Evolutionary conservation across 2,797 vertebrate species (phyloP), one percentile per base, ranked within the genome.

Genomic region (Phoxinus dragarum): DNA sequence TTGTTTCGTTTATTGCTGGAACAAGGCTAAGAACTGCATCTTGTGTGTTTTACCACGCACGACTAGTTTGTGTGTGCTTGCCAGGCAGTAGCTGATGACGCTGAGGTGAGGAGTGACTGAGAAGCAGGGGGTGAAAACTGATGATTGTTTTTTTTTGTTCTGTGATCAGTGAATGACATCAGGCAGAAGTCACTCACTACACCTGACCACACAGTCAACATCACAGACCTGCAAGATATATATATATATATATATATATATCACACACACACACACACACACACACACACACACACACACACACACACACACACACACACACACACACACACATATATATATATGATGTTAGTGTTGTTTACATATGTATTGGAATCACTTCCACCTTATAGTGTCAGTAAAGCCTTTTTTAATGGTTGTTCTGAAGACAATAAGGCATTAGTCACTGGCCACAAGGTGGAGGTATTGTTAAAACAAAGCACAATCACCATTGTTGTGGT

Each of bases 391-490:
- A 52, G 36, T 61, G 17, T 31, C 44, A 69, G 36, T 68, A 54
- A 52, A 52, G 31, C 21, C 11, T 80, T 21, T 36, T 49, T 68
- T 4, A 69, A 16, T 17, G 3, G 17, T 1, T 68, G 9, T 47
- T 36, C 31, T 34, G 52, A 42, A 66, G 59, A 42, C 56, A 73
- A 10, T 72, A 64, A 73, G 3, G 27, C 82, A 68, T 44, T 12
- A 82, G 66, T 81, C 27, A 81, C 42, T 89, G 91, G 84, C 93
- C 93, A 95, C 92, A 89, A 94, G 94, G 89, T 94, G 94, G 93
- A 79, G 93, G 84, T 92, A 87, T 92, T 90, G 87, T 81, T 86
- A 84, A 77, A 84, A 89, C 71, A 86, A 82, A 80, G 34, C 79
- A 38, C 67, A 42, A 52, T 81, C 17, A 36, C 47, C 69, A 14